Evolutionary conservation across 2,888 invertebrate genomes (phyloP).

Genomic region (Malacosoma neustria): DNA sequence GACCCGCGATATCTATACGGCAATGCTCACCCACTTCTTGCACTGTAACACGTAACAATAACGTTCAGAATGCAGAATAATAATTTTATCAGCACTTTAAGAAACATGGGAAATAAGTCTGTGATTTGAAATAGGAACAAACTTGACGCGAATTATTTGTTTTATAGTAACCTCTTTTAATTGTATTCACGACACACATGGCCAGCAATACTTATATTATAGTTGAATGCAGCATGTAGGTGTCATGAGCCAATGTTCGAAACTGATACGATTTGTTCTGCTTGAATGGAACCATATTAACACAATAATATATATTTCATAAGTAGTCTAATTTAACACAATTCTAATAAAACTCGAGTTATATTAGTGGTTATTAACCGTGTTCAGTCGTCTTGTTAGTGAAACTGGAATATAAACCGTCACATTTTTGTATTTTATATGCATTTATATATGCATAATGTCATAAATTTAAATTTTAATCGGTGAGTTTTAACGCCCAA

Average conservation of each 20-base stretch:
- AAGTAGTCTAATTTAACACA: slow-evolving; percentile 8
- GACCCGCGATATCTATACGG: slow-evolving; percentile 42
- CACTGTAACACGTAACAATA: too few species aligned
- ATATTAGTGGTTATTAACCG: slow-evolving; percentile 27
- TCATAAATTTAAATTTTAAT: slow-evolving; percentile 65
- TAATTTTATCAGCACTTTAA: slow-evolving; percentile 33
- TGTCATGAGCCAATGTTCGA: too few species aligned
- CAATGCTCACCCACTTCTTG: too few species aligned
- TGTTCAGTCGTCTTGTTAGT: slow-evolving; percentile 46
- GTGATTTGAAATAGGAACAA: slow-evolving; percentile 47
- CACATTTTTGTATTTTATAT: slow-evolving; percentile 46
- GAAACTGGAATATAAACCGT: slow-evolving; percentile 39
- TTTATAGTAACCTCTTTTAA: slow-evolving; percentile 51
- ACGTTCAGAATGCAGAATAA: too few species aligned
- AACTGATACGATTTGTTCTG: not conserved
- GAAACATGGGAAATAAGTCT: slow-evolving; percentile 61
- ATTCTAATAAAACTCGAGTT: slow-evolving; percentile 31
- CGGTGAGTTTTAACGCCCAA: slow-evolving; percentile 65
- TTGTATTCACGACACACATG: too few species aligned
- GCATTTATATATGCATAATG: slow-evolving; percentile 49
- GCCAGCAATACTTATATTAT: too few species aligned
- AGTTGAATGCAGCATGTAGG: too few species aligned
- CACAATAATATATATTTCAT: slow-evolving; percentile 2
- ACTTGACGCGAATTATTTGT: slow-evolving; percentile 67
- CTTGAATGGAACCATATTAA: not conserved